Evolutionary conservation across 1,140 invertebrate species (phyloP).

Genomic region (Nephila pilipes): DNA sequence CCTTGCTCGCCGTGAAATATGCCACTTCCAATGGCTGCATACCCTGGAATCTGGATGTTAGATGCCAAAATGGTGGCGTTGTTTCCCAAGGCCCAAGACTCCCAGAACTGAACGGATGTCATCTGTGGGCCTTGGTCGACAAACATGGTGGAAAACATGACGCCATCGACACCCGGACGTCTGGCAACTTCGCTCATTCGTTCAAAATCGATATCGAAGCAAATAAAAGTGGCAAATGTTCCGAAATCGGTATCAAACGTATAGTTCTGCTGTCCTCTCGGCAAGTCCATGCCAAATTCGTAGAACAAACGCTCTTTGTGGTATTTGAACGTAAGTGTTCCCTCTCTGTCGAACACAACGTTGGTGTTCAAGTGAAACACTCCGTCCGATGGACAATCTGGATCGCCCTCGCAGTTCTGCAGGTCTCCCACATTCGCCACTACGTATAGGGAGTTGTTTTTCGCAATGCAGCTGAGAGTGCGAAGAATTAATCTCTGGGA

Average conservation of each 20-base stretch:
- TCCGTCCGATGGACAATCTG: slow-evolving; percentile 80
- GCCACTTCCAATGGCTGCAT: slow-evolving; percentile 75
- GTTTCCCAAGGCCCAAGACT: slow-evolving; percentile 83
- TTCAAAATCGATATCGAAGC: slow-evolving; percentile 87
- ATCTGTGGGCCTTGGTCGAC: slow-evolving; percentile 87
- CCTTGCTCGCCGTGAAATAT: slow-evolving; percentile 68
- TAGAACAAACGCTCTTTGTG: slow-evolving; percentile 88
- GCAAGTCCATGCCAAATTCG: slow-evolving; percentile 83
- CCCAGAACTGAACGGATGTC: slow-evolving; percentile 82
- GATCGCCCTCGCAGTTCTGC: neutral
- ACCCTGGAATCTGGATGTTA: slow-evolving; percentile 82
- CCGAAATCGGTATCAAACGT: slow-evolving; percentile 84
- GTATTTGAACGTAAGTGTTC: slow-evolving; percentile 85
- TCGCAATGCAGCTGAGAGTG: slow-evolving; percentile 84
- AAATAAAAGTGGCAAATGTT: slow-evolving; percentile 88
- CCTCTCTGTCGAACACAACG: slow-evolving; percentile 87
- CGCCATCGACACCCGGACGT: slow-evolving; percentile 83
- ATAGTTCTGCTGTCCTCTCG: slow-evolving; percentile 82
- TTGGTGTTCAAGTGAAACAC: slow-evolving; percentile 87
- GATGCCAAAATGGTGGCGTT: slow-evolving; percentile 84
- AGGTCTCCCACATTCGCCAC: slow-evolving; percentile 86
- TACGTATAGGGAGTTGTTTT: slow-evolving; percentile 83
- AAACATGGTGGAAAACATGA: slow-evolving; percentile 87
- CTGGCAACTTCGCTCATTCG: slow-evolving; percentile 40
- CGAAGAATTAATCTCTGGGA: slow-evolving; percentile 78